Evolutionary conservation across 2,888 invertebrate genomes (phyloP), one percentile per base, ranked within the genome.

Genomic region (Oscheius onirici): DNA sequence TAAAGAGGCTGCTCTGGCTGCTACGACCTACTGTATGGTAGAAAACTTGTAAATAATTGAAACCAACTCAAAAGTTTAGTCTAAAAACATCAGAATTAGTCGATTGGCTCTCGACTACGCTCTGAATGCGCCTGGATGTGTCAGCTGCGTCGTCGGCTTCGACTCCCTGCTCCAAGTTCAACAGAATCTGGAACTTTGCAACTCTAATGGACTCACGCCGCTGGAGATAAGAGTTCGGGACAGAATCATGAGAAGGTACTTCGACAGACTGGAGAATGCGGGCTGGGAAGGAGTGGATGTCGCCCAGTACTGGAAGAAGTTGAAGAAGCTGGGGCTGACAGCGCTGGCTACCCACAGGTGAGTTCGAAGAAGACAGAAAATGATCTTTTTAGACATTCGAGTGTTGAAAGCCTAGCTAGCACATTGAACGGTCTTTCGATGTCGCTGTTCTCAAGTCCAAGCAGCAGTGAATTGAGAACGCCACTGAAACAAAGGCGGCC

Each of bases 211-310:
- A 11, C 58, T 84, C 1, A 75, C 74, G 5, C 76, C 79, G 15
- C 66, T 80, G 6, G 84, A 84, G 68, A 73, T 74, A 28, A 52
- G 83, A 65, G 83, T 84, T 10, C 54, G 81, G n/a, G 83, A 84
- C 67, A 63, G 84, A 51, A 83, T 84, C 6, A 84, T 83, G 83
- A 69, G 84, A 65, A 84, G 84, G 52, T 83, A 83, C 76, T 86
- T 89, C 76, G 84, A 86, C 43, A 86, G 88, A 8, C 73, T 90
- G 89, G 79, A 91, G 90, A 92, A 92, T 88, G 89, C 90, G 82
- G 79, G 91, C 82, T 93, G 92, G 93, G 92, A 92, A 89, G 91
- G 91, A 61, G 88, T 90, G 73, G 92, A 92, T 88, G 88, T 92
- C 70, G 85, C 88, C 49, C 86, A 84, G 43, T 92, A 92, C 80